These are phyloP conservation scores for Enteromius paludinosus DNA, from an alignment of 2,797 vertebrate species.

Conservation along the genomic window DNA sequence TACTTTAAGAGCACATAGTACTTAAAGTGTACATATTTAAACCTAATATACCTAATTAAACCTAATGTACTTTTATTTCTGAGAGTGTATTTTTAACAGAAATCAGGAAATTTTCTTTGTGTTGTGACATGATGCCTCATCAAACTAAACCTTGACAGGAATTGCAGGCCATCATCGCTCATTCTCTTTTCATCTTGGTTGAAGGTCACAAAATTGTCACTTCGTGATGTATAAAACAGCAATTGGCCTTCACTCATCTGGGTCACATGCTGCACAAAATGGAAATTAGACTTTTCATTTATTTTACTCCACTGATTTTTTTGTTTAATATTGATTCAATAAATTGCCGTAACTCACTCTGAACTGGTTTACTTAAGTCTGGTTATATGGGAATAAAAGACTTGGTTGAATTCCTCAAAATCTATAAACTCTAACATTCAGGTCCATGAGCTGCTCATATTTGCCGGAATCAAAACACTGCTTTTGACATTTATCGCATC, in stretches of 20 bases:
- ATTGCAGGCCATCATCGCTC: not conserved
- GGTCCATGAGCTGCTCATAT: not conserved
- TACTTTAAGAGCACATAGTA: too few relatives aligned
- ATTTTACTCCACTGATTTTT: not conserved
- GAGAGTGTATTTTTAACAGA: not conserved
- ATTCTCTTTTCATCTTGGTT: constrained; percentile 4
- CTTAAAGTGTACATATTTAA: too few relatives aligned
- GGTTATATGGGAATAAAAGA: not conserved
- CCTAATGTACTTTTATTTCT: too few relatives aligned
- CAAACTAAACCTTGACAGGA: constrained; percentile 13
- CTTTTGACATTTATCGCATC: constrained; percentile 6
- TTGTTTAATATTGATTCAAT: not conserved
- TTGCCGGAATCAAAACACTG: not conserved
- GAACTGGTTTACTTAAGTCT: not conserved
- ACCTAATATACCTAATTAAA: too few relatives aligned
- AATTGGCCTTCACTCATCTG: not conserved
- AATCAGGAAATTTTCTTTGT: not conserved
- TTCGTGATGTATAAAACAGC: constrained; percentile 4
- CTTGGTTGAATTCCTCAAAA: not conserved
- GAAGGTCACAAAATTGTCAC: constrained; percentile 12
- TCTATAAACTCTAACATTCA: not conserved
- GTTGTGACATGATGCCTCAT: not conserved
- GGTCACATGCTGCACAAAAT: not conserved
- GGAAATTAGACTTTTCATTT: not conserved
- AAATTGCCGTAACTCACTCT: not conserved